Base-by-base conservation (phyloP, 1,140 invertebrate species). In the Liolophura sinensis region DNA sequence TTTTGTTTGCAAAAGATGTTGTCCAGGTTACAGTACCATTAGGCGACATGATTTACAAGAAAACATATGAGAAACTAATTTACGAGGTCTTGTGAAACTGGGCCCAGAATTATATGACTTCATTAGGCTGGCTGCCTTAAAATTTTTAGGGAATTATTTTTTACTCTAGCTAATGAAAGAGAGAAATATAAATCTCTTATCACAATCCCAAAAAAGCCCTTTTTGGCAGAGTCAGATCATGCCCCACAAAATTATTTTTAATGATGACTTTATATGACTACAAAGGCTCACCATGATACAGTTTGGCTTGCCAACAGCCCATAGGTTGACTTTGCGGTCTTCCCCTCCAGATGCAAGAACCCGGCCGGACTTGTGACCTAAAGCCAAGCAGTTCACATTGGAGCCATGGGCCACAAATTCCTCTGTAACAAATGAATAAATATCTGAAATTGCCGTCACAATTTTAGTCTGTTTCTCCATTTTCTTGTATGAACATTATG, bases 321-420 rank as follows among this genome's bases (percentile, higher is more conserved):
- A 99, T 69, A 98, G 84, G 82, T 99, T 99, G 55, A 98, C 95
- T 86, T 97, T 97, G 83, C 95, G 94, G 86, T 98, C 97, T 83
- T 96, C 94, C 70, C 96, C 96, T 59, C 96, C 96, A 72, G 96
- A 98, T 56, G 95, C 96, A 81, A 98, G 89, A 58, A 98, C 95
- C 73, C 92, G 86, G 48, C 93, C 93, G 27, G 93, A 95, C 84
- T 95, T 96, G 77, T 92, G 91, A 55, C 95, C 95, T 82, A 97
- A 87, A 25, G 93, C 91, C 72, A 96, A 84, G 79, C 94, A 96
- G 77, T 93, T 96, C 67, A 97, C 93, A 85, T 93, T 93, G 65
- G 91, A 89, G 67, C 89, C 88, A 86, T 97, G 95, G 56, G 94
- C 95, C 62, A 90, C 88, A 85, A 96, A 95, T 80, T 96, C 93